These are phyloP conservation scores for Ditylenchus dipsaci DNA, from an alignment of 1,140 invertebrate species.

Conservation along the genomic window DNA sequence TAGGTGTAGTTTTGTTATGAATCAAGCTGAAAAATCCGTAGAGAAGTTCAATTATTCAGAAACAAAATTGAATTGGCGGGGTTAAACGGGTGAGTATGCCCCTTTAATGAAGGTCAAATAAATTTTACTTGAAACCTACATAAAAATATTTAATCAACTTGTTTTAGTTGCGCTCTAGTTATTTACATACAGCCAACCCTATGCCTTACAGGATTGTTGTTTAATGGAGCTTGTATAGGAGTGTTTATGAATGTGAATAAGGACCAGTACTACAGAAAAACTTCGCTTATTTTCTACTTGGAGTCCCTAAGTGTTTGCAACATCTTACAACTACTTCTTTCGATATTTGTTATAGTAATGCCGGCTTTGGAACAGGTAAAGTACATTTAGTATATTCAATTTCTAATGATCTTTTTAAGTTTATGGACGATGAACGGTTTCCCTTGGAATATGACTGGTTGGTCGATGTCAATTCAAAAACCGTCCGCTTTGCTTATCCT, in stretches of 20 bases:
- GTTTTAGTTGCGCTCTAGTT: constrained; percentile 28
- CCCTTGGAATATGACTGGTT: constrained; percentile 9
- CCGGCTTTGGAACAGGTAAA: constrained; percentile 37
- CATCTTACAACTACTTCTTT: constrained; percentile 28
- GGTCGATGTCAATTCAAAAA: constrained; percentile 16
- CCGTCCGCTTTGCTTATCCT: constrained; percentile 27
- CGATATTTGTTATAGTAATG: constrained; percentile 38
- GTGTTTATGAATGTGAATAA: constrained; percentile 28
- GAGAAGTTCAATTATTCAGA: too few species aligned
- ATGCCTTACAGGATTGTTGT: constrained; percentile 25
- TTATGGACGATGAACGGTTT: constrained; percentile 30
- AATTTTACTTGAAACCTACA: too few species aligned
- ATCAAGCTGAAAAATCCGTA: too few species aligned
- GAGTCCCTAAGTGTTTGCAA: constrained; percentile 21
- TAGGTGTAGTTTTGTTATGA: too few species aligned
- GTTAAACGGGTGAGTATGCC: too few species aligned
- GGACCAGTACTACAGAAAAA: constrained; percentile 37
- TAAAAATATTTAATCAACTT: constrained; percentile 19
- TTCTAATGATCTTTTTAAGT: constrained; percentile 23
- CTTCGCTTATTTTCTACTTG: constrained; percentile 32
- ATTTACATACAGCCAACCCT: constrained; percentile 34
- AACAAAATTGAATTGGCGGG: too few species aligned
- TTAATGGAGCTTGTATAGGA: constrained; percentile 30
- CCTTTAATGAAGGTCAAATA: too few species aligned
- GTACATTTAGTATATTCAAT: neutral